Base-by-base conservation (phyloP, 1,140 invertebrate genomes). In the Cydia pomonella region DNA sequence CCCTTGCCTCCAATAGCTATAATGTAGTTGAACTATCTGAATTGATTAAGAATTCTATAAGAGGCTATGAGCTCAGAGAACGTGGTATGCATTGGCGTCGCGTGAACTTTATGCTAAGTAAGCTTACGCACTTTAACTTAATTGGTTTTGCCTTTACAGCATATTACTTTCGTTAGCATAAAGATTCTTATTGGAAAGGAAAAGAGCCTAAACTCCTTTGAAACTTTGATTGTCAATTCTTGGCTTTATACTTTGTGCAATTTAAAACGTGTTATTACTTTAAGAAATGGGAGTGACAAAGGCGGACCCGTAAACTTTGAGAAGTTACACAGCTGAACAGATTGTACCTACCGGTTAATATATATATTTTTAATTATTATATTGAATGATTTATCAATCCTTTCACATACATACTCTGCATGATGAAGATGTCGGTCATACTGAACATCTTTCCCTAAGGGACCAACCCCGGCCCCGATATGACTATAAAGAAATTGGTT, bases 1-100 rank as follows among this genome's bases (percentile, higher is more conserved):
- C 74, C 77, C 78, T 72, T 73, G 77, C 80, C 76, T 77, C 79
- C 77, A 84, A 82, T 81, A 76, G 80, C 77, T 83, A 80, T 82
- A 84, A 82, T 83, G 84, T 79, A 80, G 86, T 86, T 83, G 79
- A 79, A 88, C 84, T 82, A 87, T 89, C 88, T 85, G 81, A 84
- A 82, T 80, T 84, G 87, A 89, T 89, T 87, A 84, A 86, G 83
- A 85, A 87, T 90, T 91, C 88, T 91, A 92, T 87, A 91, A 89
- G 80, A 91, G 86, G 83, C 85, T 86, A 87, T 92, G 91, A 92
- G 88, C 86, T 92, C 89, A 92, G 79, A 80, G 73, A 77, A 86
- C 91, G 89, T 92, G 91, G 89, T 84, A 92, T 92, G 90, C 81
- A 91, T 92, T 92, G 91, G 80, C 81, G 75, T 86, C 82, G 89